Evolutionary conservation across 2,797 vertebrate genomes (phyloP).

Genomic region (Scolopax bukidnonensis): DNA sequence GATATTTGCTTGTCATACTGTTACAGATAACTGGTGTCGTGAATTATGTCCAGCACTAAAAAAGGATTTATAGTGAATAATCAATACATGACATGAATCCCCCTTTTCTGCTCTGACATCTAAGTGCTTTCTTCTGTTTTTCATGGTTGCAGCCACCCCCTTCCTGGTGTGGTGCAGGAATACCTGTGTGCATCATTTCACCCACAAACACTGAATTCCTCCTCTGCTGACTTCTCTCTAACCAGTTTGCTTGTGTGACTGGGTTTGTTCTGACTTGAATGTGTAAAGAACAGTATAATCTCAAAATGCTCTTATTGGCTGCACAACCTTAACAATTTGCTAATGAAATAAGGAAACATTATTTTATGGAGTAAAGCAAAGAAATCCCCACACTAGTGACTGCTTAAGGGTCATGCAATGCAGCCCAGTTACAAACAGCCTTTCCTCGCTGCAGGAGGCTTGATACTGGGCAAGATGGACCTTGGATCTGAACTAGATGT

Average conservation of each 20-base stretch:
- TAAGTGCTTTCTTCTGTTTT: background rate
- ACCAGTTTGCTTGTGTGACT: background rate
- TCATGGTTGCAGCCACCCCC: background rate
- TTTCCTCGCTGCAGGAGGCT: background rate
- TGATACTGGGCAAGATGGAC: background rate
- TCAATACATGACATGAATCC: background rate
- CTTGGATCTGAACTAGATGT: background rate
- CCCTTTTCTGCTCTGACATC: background rate
- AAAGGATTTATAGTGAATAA: background rate
- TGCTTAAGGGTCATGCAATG: background rate
- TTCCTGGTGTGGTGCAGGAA: background rate
- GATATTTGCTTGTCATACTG: background rate
- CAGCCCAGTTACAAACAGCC: background rate
- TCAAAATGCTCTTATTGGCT: background rate
- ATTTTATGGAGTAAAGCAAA: background rate
- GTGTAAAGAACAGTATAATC: background rate
- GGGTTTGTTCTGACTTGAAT: background rate
- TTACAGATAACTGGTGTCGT: background rate
- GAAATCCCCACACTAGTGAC: accelerated
- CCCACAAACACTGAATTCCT: background rate
- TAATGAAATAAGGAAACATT: background rate
- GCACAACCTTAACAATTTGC: background rate
- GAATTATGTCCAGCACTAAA: background rate
- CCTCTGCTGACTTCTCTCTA: background rate
- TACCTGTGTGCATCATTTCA: background rate